Evolutionary conservation across 1,140 invertebrate genomes (phyloP), one percentile per base, ranked within the genome.

Genomic region (Thaumetopoea pityocampa): DNA sequence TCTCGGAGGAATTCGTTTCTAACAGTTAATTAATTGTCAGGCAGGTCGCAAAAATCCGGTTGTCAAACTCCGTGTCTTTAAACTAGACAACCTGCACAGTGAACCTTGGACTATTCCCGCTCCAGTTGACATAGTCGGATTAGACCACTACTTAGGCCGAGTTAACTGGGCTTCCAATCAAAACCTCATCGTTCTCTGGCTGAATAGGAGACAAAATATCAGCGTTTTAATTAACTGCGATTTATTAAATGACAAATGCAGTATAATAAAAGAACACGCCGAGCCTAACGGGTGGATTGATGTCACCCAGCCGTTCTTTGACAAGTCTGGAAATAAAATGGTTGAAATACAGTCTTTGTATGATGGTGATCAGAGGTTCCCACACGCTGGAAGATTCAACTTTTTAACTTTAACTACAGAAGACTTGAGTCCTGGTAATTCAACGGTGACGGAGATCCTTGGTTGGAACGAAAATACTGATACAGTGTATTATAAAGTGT

Each of bases 191-290:
- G 90, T 94, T 1, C 88, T 92, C 10, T 97, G 96, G 94, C 88
- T 96, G 76, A 96, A 96, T 60, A 87, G 96, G 49, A 88, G 92
- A 22, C 96, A 98, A 80, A 98, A 95, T 70, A 65, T 87, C 20
- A 87, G 88, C 40, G 73, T 87, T 18, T 83, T 90, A 46, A 78
- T 87, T 15, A 79, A 87, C 6, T 90, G 88, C 53, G 78, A 88
- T 37, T 62, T 88, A 18, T 59, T 67, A 38, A 67, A 66, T 26
- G 68, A 68, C 22, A 85, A 85, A 56, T 89, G 87, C 51, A 80
- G 65, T 15, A 71, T 80, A 14, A 43, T 81, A 1, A 76, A 72
- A 24, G 66, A 79, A 30, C 60, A 68, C 5, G 65, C 59, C 0
- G 82, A 86, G 58, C 68, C 77, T 0, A 72, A 73, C 9, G 82